Evolutionary conservation across 2,113 vertebrate species (phyloP).

Genomic region (Ophthalmotilapia sp.): DNA sequence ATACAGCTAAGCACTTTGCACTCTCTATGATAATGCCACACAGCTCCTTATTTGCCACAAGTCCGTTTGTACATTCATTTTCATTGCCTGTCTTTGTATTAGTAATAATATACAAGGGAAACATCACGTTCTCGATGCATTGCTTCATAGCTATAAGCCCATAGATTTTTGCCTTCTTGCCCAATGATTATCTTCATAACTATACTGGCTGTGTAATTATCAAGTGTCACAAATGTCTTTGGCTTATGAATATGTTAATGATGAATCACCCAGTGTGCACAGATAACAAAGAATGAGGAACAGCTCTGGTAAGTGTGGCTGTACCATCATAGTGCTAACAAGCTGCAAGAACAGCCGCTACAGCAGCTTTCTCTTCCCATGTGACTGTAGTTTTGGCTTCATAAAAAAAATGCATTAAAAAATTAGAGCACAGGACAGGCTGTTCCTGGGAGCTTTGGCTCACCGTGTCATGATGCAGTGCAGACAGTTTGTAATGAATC

Average conservation of each 20-base stretch:
- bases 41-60: neutral
- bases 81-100: neutral
- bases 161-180: neutral
- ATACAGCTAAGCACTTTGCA: neutral
- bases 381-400: neutral
- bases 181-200: neutral
- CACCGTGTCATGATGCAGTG: neutral
- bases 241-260: neutral
- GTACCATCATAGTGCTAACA: neutral
- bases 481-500: slow-evolving; percentile 7
- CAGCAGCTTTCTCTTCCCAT: neutral
- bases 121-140: neutral
- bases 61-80: neutral
- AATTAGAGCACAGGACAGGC: neutral
- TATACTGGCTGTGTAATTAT: neutral
- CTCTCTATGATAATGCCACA: neutral
- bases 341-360: neutral
- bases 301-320: neutral
- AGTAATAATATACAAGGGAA: neutral
- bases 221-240: neutral
- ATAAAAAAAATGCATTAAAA: neutral
- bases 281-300: neutral
- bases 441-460: slow-evolving; percentile 19
- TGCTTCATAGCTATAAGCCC: neutral
- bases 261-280: neutral